Conservation (phyloP, 2,888 invertebrate genomes). For the Morpho helenor region DNA sequence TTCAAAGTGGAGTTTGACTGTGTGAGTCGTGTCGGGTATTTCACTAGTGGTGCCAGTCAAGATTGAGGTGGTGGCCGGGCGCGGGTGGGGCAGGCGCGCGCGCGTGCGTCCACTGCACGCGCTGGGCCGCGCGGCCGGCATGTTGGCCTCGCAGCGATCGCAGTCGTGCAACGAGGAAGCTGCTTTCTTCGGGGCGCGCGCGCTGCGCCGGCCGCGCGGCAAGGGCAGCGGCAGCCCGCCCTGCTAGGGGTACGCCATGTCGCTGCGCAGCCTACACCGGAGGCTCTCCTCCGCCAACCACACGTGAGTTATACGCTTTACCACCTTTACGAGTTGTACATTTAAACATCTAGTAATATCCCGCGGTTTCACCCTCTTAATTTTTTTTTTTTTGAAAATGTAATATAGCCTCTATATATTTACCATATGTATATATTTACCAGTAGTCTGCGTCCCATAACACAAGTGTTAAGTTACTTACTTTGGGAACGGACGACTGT, state of each 20-base stretch:
- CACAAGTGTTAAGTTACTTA: no score
- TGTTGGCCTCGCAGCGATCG: slow-evolving; percentile 75
- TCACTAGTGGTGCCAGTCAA: slow-evolving; percentile 4
- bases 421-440: no score
- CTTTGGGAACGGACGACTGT: no score
- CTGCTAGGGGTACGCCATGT: slow-evolving; percentile 82
- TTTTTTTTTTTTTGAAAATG: no score
- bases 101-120: slow-evolving; percentile 75
- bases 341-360: no score
- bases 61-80: slow-evolving; percentile 70
- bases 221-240: slow-evolving; percentile 79
- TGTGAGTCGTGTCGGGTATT: background rate
- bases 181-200: slow-evolving; percentile 76
- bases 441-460: no score
- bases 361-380: no score
- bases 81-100: slow-evolving; percentile 76
- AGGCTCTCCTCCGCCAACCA: slow-evolving; percentile 80
- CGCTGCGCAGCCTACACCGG: slow-evolving; percentile 82
- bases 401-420: no score
- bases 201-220: slow-evolving; percentile 78
- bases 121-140: slow-evolving; percentile 70
- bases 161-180: slow-evolving; percentile 78
- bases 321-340: no score
- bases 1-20: background rate
- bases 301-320: slow-evolving; percentile 63